Evolutionary conservation across 2,113 vertebrate species (phyloP).

Genomic region (Serinus canaria): DNA sequence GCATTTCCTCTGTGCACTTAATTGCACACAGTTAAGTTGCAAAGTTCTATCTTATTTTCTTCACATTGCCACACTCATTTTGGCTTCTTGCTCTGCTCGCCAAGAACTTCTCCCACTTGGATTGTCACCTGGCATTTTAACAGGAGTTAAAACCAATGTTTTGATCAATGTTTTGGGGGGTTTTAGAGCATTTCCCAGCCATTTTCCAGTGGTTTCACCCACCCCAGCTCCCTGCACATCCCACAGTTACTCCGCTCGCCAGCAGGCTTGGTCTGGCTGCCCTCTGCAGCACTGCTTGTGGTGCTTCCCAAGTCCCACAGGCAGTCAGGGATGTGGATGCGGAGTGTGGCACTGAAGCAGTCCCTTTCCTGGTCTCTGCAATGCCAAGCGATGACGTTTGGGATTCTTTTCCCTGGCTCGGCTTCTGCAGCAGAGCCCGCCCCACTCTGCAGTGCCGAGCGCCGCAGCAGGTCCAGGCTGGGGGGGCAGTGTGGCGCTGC

Average conservation of each 20-base stretch:
- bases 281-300: rapidly evolving
- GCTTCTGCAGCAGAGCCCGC: not conserved
- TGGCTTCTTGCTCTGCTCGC: not conserved
- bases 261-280: rapidly evolving
- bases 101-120: not conserved
- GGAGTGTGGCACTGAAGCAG: rapidly evolving
- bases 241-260: rapidly evolving
- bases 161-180: rapidly evolving
- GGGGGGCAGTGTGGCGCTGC: not conserved
- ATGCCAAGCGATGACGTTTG: not conserved
- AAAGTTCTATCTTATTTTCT: not conserved
- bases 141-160: no score
- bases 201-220: not conserved
- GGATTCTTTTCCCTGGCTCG: not conserved
- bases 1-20: not conserved
- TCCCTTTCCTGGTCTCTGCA: not conserved
- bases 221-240: not conserved
- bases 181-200: not conserved
- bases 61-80: not conserved
- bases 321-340: rapidly evolving
- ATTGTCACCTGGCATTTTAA: not conserved
- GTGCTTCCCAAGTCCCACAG: rapidly evolving
- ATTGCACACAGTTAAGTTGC: not conserved
- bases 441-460: not conserved
- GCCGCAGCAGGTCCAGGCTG: not conserved